phyloP scores from a whole-genome alignment of 2,888 invertebrate genomes.

The Aphelenchoides bicaudatus region DNA sequence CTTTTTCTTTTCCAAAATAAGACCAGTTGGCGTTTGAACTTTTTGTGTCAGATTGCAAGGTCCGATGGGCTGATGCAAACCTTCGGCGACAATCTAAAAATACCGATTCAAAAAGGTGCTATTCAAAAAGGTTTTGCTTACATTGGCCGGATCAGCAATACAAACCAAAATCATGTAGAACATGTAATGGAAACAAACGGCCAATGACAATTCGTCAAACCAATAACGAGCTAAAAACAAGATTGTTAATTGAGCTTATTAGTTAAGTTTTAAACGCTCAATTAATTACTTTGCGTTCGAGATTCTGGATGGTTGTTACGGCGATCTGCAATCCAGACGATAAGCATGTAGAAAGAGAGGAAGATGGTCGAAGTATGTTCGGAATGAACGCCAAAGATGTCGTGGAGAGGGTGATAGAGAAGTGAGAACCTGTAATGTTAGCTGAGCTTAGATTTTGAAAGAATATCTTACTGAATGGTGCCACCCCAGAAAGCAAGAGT shows the following conservation, averaged over 20 bases:
- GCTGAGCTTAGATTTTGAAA: no score
- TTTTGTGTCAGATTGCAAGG: conserved; percentile 69
- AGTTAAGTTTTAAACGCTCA: no score
- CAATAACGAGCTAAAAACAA: no score
- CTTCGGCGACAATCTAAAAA: conserved; percentile 71
- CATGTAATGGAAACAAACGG: conserved; percentile 68
- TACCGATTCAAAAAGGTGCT: no score
- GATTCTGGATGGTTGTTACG: conserved; percentile 44
- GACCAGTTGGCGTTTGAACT: conserved; percentile 71
- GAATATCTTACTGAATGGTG: conserved; percentile 69
- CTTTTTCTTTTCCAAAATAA: conserved; percentile 63
- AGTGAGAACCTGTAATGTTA: no score
- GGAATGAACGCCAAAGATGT: conserved; percentile 68
- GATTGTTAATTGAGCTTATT: no score
- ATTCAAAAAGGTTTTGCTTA: no score
- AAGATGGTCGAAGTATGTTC: conserved; percentile 73
- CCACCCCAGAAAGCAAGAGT: conserved; percentile 73
- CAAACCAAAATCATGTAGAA: conserved; percentile 69
- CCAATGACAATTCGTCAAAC: conserved; percentile 59
- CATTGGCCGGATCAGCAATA: conserved; percentile 70
- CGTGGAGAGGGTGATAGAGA: conserved; percentile 76
- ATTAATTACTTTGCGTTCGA: conserved; percentile 29
- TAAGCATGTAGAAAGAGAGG: conserved; percentile 61
- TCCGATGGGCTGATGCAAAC: conserved; percentile 74
- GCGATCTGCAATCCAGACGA: conserved; percentile 65